Evolutionary conservation across 2,797 vertebrate genomes (phyloP).

Genomic region (Valencia hispanica): DNA sequence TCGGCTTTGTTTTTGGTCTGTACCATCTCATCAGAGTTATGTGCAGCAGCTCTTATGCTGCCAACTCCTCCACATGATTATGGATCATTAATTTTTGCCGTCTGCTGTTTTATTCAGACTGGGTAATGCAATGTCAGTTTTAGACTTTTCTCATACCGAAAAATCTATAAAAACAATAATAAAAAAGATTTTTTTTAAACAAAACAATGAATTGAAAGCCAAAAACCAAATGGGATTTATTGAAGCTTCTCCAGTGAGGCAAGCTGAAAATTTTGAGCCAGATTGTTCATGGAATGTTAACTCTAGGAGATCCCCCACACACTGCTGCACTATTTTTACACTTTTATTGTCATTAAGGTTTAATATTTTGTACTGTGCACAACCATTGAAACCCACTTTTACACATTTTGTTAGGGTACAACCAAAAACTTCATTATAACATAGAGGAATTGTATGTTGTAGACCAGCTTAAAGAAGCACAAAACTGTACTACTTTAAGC

Average conservation of each 20-base stretch:
- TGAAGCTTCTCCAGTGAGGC: background rate
- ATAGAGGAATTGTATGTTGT: too few species aligned
- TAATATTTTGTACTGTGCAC: background rate
- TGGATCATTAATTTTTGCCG: slow-evolving; percentile 2
- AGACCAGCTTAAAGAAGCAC: too few species aligned
- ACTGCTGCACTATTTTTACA: background rate
- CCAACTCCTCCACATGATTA: background rate
- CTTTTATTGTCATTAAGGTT: background rate
- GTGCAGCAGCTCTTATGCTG: background rate
- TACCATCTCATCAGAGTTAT: background rate
- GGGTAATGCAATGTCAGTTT: slow-evolving; percentile 1
- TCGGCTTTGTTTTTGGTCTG: background rate
- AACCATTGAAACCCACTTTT: too few species aligned
- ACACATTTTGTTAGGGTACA: too few species aligned
- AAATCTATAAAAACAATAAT: background rate
- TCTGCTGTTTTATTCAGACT: background rate
- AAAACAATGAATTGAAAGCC: background rate
- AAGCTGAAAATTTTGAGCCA: background rate
- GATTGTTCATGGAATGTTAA: background rate
- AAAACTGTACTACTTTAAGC: too few species aligned
- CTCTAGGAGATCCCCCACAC: background rate
- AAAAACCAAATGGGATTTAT: background rate
- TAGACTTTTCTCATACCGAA: background rate
- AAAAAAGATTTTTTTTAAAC: background rate
- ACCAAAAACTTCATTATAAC: background rate